Conservation (phyloP, 2,888 invertebrate genomes). For the Calliopum simillimum region DNA sequence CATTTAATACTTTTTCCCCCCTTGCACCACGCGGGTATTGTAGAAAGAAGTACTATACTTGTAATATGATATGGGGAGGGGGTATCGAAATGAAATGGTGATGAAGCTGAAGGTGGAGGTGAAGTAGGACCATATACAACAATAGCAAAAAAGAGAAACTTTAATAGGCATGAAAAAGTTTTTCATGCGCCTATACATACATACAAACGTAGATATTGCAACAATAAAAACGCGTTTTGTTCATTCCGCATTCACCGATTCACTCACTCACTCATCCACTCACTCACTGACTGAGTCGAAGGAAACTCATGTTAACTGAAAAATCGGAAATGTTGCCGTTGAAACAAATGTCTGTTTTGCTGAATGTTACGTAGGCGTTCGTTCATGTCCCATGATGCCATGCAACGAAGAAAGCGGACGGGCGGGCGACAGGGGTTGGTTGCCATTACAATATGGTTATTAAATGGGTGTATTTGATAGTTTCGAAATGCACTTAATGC, state of each 20-base stretch:
- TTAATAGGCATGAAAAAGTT: slow-evolving; percentile 51
- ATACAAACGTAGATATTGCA: no score
- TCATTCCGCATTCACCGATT: slow-evolving; percentile 20
- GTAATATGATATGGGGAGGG: no score
- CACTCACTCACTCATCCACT: slow-evolving; percentile 14
- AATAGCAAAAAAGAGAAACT: slow-evolving; percentile 36
- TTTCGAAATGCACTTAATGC: slow-evolving; percentile 43
- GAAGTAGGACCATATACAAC: background rate
- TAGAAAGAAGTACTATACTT: background rate
- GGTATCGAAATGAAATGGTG: background rate
- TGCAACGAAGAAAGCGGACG: slow-evolving; percentile 3
- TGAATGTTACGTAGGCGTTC: slow-evolving; percentile 34
- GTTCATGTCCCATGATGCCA: slow-evolving; percentile 23
- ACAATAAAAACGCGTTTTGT: slow-evolving; percentile 31
- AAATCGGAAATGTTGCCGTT: slow-evolving; percentile 66
- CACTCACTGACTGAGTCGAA: slow-evolving; percentile 42
- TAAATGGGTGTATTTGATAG: slow-evolving; percentile 58
- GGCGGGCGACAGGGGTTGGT: slow-evolving; percentile 44
- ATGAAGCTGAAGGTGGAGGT: background rate
- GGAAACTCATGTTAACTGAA: slow-evolving; percentile 54
- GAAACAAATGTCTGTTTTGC: slow-evolving; percentile 60
- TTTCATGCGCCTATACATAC: slow-evolving; percentile 42
- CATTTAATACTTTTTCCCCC: slow-evolving; percentile 53
- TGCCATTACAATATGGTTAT: slow-evolving; percentile 63
- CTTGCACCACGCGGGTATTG: no score